Evolutionary conservation across 2,797 vertebrate genomes (phyloP), one percentile per base, ranked within the genome.

Genomic region (Ceryle rudis): DNA sequence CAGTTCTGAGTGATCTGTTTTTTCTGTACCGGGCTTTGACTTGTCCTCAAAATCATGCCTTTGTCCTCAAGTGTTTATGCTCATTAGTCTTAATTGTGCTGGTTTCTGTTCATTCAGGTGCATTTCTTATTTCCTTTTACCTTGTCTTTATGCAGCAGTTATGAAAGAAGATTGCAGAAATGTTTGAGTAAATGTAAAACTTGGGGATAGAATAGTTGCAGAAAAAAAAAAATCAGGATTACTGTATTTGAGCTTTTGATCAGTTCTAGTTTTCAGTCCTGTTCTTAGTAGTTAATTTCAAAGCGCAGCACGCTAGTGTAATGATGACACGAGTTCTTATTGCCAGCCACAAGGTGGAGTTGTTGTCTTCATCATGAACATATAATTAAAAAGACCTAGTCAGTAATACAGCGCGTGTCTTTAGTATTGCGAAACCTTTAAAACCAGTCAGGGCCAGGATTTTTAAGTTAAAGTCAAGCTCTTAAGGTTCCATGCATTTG

Each of bases 311-410:
- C 47, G 33, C 5, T 42, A 5, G 0, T 41, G 41, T 58, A 21
- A 49, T 70, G 17, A 14, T 58, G 58, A 26, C 60, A 21, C 39
- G 0, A 70, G 69, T 97, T 97, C 93, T 95, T 70, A 44, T 42
- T 52, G 19, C n/a, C 86, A 80, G 86, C 98, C 98, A 97, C 98
- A 91, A 98, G 98, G 93, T 97, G 98, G 98, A 81, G 97, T 88
- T 66, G 11, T 98, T 42, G 42, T 90, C 88, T 91, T 86, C 81
- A 11, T 42, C 49, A 33, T 72, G 72, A 11, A 60, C 37, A 8
- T 20, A 8, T 1, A 15, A 33, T 87, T 65, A 3, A 14, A 33
- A 37, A 20, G 25, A 14, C 10, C 2, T 0, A 1, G 33, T 29
- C 5, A 2, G 6, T 66, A 29, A 22, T 46, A 25, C 54, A n/a